Evolutionary conservation across 2,888 invertebrate genomes (phyloP).

Genomic region (Caenorhabditis auriculariae): DNA sequence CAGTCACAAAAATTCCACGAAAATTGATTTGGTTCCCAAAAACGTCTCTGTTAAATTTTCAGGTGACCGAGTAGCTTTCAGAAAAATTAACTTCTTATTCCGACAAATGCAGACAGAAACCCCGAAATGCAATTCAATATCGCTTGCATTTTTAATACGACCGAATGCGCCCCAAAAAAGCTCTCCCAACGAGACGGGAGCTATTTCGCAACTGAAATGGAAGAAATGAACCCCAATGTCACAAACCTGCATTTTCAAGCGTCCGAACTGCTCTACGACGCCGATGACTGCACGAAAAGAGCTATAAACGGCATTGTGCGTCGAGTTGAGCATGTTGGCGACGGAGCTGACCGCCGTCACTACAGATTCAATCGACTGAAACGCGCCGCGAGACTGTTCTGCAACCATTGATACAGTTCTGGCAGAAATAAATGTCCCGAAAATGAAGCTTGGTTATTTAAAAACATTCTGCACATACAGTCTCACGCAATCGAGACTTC

Average conservation of each 20-base stretch:
- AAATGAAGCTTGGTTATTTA: not conserved
- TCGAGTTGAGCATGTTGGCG: conserved; percentile 93
- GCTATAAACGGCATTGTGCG: conserved; percentile 90
- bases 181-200: no score
- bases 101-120: not conserved
- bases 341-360: conserved; percentile 85
- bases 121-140: not conserved
- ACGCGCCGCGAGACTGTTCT: conserved; percentile 86
- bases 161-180: not conserved
- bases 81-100: not conserved
- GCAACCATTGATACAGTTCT: not conserved
- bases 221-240: not conserved
- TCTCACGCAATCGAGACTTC: not conserved
- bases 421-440: not conserved
- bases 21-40: no score
- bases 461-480: no score
- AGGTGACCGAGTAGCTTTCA: not conserved
- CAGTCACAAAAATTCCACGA: no score
- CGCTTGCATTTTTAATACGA: not conserved
- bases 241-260: conserved; percentile 77
- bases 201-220: not conserved
- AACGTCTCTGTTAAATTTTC: not conserved
- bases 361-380: conserved; percentile 88
- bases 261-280: conserved; percentile 90
- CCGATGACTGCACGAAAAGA: conserved; percentile 90